These are phyloP conservation scores for Xenus cinereus DNA, from an alignment of 2,113 vertebrate genomes.

Conservation along the genomic window DNA sequence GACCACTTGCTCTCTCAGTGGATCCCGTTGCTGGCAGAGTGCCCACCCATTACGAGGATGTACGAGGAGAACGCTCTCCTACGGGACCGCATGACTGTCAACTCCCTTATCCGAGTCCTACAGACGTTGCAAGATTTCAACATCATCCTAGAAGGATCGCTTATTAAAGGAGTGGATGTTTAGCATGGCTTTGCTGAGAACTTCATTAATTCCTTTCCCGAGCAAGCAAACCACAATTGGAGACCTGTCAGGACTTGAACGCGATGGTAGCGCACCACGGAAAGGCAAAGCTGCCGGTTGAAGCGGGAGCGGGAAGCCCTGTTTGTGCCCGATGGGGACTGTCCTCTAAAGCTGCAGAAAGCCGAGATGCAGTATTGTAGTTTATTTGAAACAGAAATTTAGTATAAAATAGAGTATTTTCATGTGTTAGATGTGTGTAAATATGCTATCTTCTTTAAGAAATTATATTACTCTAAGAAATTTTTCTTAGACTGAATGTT, in stretches of 20 bases:
- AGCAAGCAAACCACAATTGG: constrained; percentile 17
- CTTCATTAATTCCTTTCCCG: constrained; percentile 34
- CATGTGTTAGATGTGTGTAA: constrained; percentile 83
- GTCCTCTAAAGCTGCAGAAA: constrained; percentile 50
- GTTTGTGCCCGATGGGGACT: neutral
- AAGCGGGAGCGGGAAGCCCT: neutral
- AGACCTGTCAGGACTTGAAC: constrained; percentile 46
- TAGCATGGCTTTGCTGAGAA: constrained; percentile 70
- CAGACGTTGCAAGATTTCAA: constrained; percentile 91
- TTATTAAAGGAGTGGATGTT: constrained; percentile 93
- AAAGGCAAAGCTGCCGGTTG: constrained; percentile 2
- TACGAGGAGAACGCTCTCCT: constrained; percentile 92
- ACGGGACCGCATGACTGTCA: constrained; percentile 85
- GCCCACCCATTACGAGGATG: constrained; percentile 83
- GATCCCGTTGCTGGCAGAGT: constrained; percentile 90
- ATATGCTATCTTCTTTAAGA: constrained; percentile 79
- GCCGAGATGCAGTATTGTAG: constrained; percentile 72
- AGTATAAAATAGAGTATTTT: constrained; percentile 86
- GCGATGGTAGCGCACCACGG: constrained; percentile 42
- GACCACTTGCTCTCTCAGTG: constrained; percentile 90
- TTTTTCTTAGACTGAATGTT: constrained; percentile 78
- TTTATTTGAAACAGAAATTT: constrained; percentile 79
- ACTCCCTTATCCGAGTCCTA: constrained; percentile 87
- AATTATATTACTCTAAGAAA: constrained; percentile 76
- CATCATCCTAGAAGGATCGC: constrained; percentile 89